Base-by-base conservation (phyloP, 2,888 invertebrate genomes). In the Epistrophe eligans region DNA sequence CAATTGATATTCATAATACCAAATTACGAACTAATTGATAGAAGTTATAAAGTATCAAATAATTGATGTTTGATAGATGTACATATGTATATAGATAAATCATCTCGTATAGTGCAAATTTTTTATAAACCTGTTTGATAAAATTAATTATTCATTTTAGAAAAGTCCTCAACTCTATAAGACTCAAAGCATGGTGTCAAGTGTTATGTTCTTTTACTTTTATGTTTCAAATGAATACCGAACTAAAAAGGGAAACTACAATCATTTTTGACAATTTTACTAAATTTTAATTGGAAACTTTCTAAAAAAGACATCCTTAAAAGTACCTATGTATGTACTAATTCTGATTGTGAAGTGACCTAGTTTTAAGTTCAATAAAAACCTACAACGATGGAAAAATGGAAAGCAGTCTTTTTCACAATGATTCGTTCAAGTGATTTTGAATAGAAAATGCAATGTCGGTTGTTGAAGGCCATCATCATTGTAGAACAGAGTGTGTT, bases 281-380 rank as follows among this genome's bases (percentile, higher is more conserved):
- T 24, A 19, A 40, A 62, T 40, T 40, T 62, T 62, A 62, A 62
- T 62, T 62, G 40, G 62, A 62, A 60, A 62, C 40, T 60, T 24
- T 62, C 40, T 40, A 60, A 40, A 62, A 62, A 40, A 24, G 40
- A 19, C 62, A 40, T 62, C 24, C 40, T 43, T 43, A 62, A 62
- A 40, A 62, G 40, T 9, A 35, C 9, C 6, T 32, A 32, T 35
- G 6, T 9, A 9, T 8, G 32, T 6, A 32, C 32, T 35, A 17
- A 35, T 58, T 58, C 5, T 17, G 11, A 24, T 62, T 62, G 24
- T 62, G 8, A 62, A 62, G 38, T 62, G 62, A 62, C 62, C 62
- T 62, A 43, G 35, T 62, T 62, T 40, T 8, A 15, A 62, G 40
- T 62, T 62, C 62, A 62, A 62, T 62, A 24, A 62, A 40, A 62